Conservation (phyloP, 1,140 invertebrate species). For the Phocides pigmalion region DNA sequence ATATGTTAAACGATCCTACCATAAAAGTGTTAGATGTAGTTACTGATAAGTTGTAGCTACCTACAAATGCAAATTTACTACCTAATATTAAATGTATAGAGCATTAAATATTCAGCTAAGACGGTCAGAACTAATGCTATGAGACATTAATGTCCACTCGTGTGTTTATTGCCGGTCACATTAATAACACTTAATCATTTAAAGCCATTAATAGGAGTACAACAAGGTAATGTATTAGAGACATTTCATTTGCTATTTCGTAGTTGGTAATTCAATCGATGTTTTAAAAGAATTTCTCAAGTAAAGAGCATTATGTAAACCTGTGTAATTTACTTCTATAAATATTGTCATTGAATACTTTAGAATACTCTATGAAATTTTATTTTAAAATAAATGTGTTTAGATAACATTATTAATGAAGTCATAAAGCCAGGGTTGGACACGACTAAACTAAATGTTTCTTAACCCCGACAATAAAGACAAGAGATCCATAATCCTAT, state of each 20-base stretch:
- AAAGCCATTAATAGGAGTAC: slow-evolving; percentile 52
- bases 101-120: slow-evolving; percentile 53
- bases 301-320: background rate
- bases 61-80: slow-evolving; percentile 32
- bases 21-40: slow-evolving; percentile 14
- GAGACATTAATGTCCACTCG: slow-evolving; percentile 58
- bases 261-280: slow-evolving; percentile 11
- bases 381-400: slow-evolving; percentile 2
- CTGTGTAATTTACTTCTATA: background rate
- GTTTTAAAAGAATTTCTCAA: background rate
- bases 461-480: slow-evolving; percentile 35
- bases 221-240: slow-evolving; percentile 50
- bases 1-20: slow-evolving; percentile 6
- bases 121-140: slow-evolving; percentile 56
- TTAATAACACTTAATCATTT: slow-evolving; percentile 66
- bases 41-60: slow-evolving; percentile 16
- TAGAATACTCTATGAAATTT: background rate
- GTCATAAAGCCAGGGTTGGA: background rate
- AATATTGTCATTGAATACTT: slow-evolving; percentile 3
- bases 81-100: slow-evolving; percentile 31
- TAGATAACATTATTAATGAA: slow-evolving; percentile 15
- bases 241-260: slow-evolving; percentile 40
- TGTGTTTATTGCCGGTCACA: slow-evolving; percentile 50
- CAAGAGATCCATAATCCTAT: slow-evolving; percentile 48
- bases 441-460: slow-evolving; percentile 40